Evolutionary conservation across 92 coral and sea anemone genomes (phyloP).

Genomic region (Phenganax subtilis): DNA sequence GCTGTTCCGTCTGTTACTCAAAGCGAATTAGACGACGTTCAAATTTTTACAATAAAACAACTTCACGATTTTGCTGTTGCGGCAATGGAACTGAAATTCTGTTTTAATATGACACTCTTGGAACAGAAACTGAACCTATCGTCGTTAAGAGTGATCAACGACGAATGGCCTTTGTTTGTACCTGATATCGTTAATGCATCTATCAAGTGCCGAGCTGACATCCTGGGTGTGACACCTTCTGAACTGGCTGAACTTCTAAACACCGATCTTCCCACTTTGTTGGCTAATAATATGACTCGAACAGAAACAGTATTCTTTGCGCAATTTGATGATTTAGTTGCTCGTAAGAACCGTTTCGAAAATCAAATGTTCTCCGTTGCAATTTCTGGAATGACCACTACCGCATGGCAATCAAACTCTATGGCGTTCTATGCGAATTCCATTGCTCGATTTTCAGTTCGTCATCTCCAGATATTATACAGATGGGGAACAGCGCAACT

Average conservation of each 20-base stretch:
- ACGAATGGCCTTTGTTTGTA: constrained; percentile 10
- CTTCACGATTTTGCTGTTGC: background rate
- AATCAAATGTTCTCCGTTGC: constrained; percentile 5
- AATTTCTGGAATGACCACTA: background rate
- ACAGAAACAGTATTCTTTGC: constrained; percentile 9
- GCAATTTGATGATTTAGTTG: constrained; percentile 20
- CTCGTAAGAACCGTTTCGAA: constrained; percentile 32
- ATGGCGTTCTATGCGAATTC: constrained; percentile 30
- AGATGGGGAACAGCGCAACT: constrained; percentile 29
- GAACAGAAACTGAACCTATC: constrained; percentile 10
- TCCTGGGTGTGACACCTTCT: background rate
- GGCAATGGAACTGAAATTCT: constrained; percentile 14
- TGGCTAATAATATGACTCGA: background rate
- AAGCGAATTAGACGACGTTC: background rate
- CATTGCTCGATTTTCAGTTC: constrained; percentile 1
- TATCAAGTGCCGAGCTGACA: constrained; percentile 19
- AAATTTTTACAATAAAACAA: background rate
- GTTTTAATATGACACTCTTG: constrained; percentile 29
- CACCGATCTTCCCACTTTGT: background rate
- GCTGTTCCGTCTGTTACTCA: background rate
- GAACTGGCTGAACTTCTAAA: constrained; percentile 22
- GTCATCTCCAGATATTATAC: constrained; percentile 36
- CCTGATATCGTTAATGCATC: constrained; percentile 19
- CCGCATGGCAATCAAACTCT: constrained; percentile 25
- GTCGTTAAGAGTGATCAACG: background rate